phyloP scores from a whole-genome alignment of 2,797 vertebrate species.

The Phoebastria nigripes region DNA sequence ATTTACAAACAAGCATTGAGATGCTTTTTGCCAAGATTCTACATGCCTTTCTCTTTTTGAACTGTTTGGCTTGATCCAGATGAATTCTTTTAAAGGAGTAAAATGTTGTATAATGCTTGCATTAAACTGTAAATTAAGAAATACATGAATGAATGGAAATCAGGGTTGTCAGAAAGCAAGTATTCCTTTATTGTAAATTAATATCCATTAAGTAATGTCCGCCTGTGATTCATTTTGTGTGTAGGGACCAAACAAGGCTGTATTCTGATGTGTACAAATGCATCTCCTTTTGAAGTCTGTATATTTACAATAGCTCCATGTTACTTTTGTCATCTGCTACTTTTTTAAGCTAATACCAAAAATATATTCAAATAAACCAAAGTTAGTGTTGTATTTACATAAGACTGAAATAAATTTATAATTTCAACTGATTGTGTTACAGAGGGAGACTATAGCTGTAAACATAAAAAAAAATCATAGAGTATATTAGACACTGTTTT shows the following conservation, averaged over 20 bases:
- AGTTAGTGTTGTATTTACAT: background rate
- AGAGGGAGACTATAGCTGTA: background rate
- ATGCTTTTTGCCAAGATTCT: background rate
- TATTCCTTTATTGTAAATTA: background rate
- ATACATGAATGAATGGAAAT: background rate
- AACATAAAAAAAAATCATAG: background rate
- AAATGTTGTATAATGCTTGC: background rate
- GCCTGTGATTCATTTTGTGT: background rate
- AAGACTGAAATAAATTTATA: background rate
- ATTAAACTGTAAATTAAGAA: background rate
- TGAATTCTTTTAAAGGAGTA: background rate
- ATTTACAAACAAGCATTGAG: background rate
- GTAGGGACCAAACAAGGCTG: background rate
- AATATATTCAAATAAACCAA: background rate
- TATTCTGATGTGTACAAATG: background rate
- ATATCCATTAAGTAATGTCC: background rate
- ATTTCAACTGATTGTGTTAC: background rate
- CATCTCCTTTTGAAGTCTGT: background rate
- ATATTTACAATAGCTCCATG: background rate
- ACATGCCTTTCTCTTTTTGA: background rate
- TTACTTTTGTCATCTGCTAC: background rate
- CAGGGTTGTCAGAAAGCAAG: background rate
- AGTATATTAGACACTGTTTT: slow-evolving; percentile 19
- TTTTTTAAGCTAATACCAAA: background rate
- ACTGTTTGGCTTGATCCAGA: background rate